phyloP scores from a whole-genome alignment of 2,113 vertebrate genomes.

The Pangasianodon gigas region DNA sequence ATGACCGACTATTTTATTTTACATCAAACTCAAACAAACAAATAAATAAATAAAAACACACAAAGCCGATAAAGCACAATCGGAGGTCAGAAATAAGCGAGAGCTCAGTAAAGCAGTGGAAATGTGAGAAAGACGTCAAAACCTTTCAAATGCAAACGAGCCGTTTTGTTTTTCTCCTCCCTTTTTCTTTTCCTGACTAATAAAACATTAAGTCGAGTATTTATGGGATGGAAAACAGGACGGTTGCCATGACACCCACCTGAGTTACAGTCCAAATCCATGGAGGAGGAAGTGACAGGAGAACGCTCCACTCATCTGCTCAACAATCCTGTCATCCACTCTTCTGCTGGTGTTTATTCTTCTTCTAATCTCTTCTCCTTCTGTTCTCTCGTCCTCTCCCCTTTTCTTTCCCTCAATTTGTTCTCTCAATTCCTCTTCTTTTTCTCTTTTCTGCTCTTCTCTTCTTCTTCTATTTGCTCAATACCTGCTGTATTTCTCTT shows the following conservation, averaged over 20 bases:
- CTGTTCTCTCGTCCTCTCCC: not conserved
- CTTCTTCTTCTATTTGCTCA: not conserved
- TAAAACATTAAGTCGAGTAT: not conserved
- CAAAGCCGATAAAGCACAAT: not conserved
- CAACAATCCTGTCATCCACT: conserved; percentile 8
- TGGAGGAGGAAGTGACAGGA: conserved; percentile 55
- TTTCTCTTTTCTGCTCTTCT: not conserved
- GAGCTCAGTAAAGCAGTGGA: not conserved
- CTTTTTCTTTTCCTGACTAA: conserved; percentile 6
- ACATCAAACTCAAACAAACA: not conserved
- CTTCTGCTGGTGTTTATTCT: not conserved
- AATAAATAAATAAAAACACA: not conserved
- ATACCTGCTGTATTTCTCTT: too few relatives aligned
- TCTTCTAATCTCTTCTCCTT: not conserved
- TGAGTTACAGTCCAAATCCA: conserved; percentile 74
- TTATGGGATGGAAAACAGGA: not conserved
- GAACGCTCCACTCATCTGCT: conserved; percentile 63
- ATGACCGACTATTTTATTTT: not conserved
- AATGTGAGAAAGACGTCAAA: not conserved
- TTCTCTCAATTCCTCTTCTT: not conserved
- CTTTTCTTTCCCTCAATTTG: not conserved
- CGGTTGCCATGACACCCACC: conserved; percentile 65
- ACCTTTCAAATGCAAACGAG: not conserved
- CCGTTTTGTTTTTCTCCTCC: not conserved
- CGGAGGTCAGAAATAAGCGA: not conserved